These are phyloP conservation scores for Drosophila eugracilis DNA, from an alignment of 1,140 invertebrate genomes.

Conservation along the genomic window DNA sequence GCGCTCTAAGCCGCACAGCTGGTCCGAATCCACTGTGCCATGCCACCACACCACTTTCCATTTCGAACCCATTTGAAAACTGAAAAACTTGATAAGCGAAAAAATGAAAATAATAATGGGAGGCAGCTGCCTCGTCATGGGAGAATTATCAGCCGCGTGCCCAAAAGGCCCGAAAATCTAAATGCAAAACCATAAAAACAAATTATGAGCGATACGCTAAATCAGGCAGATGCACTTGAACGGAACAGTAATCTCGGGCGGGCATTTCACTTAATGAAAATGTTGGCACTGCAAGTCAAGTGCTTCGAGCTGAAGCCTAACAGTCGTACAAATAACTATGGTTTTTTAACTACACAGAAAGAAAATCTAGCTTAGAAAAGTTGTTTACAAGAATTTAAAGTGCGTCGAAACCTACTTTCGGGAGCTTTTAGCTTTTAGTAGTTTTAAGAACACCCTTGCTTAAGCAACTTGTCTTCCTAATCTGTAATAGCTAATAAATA, in stretches of 20 bases:
- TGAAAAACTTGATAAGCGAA: conserved; percentile 55
- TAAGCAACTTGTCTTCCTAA: too few species aligned
- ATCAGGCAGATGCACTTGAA: conserved; percentile 73
- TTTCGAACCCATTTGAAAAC: conserved; percentile 37
- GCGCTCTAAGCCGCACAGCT: conserved; percentile 16
- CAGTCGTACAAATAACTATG: conserved; percentile 45
- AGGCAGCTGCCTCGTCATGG: conserved; percentile 30
- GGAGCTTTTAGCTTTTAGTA: neutral
- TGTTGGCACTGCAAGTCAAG: conserved; percentile 84
- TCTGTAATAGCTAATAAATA: too few species aligned
- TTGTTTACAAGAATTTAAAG: neutral
- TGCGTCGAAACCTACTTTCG: too few species aligned
- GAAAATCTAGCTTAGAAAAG: too few species aligned
- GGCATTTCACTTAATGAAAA: conserved; percentile 83
- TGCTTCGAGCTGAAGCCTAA: conserved; percentile 75
- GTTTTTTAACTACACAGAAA: conserved; percentile 10
- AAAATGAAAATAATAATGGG: too few species aligned
- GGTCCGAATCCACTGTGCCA: too few species aligned
- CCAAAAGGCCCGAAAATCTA: conserved; percentile 36
- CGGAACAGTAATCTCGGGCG: conserved; percentile 50
- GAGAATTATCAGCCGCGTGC: conserved; percentile 58
- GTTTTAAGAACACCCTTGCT: too few species aligned
- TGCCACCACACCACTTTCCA: conserved; percentile 52
- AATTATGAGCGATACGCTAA: conserved; percentile 84
- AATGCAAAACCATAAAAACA: conserved; percentile 83